Conservation (phyloP, 2,888 invertebrate species). For the Steinernema carpocapsae region DNA sequence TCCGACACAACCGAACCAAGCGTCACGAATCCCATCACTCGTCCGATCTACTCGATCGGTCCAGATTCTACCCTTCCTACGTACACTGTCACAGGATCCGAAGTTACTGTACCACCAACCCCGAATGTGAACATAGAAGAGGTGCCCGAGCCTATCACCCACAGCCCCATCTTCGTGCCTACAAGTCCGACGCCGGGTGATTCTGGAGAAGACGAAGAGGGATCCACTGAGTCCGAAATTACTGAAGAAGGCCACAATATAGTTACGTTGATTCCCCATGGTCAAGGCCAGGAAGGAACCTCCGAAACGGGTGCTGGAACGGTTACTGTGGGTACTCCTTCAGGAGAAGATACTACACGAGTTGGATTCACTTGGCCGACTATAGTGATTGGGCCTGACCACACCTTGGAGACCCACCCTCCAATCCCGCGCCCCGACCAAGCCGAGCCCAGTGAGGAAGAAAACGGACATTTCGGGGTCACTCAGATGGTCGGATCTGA, state of each 20-base stretch:
- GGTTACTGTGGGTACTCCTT: not conserved
- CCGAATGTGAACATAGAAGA: not conserved
- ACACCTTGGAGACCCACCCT: not conserved
- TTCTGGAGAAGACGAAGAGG: not conserved
- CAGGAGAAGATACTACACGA: not conserved
- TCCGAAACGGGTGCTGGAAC: no score
- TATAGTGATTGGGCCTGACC: conserved; percentile 12
- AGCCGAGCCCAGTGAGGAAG: not conserved
- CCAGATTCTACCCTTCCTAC: not conserved
- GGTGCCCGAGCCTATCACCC: conserved; percentile 22
- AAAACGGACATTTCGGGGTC: not conserved
- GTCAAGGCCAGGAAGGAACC: not conserved
- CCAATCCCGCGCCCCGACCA: not conserved
- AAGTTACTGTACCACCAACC: not conserved
- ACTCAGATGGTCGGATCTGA: conserved; percentile 16
- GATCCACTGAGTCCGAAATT: not conserved
- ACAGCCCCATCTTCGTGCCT: conserved; percentile 1
- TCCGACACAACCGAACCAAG: not conserved
- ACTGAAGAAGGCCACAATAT: not conserved
- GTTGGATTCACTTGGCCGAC: not conserved
- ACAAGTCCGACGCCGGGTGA: not conserved
- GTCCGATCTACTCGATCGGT: conserved; percentile 5
- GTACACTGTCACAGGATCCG: not conserved
- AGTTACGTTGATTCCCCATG: not conserved
- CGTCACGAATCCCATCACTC: not conserved